These are phyloP conservation scores for Drosophila ustulata DNA, from an alignment of 2,888 invertebrate species.

Conservation along the genomic window DNA sequence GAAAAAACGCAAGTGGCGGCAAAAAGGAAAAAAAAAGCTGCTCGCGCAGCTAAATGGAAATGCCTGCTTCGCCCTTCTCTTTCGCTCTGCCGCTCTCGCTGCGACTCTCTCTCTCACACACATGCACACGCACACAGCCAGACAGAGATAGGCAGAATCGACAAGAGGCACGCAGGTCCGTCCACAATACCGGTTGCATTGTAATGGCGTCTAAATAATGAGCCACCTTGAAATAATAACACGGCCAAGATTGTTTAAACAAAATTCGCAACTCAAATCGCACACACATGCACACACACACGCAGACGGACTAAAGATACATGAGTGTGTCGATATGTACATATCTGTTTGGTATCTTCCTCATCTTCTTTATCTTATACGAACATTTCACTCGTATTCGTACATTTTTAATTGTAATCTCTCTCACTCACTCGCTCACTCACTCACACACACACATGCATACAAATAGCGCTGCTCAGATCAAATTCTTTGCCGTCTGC, in stretches of 20 bases:
- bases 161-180: constrained; percentile 40
- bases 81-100: constrained; percentile 13
- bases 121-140: constrained; percentile 2
- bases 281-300: constrained; percentile 33
- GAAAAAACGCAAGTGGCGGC: constrained; percentile 44
- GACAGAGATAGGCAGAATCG: constrained; percentile 28
- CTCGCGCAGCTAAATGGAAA: constrained; percentile 73
- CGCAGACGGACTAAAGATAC: constrained; percentile 25
- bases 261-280: constrained; percentile 49
- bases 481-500: constrained; percentile 73
- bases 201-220: constrained; percentile 78
- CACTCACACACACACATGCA: constrained; percentile 41
- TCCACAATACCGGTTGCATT: constrained; percentile 73
- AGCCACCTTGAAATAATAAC: constrained; percentile 72
- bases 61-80: constrained; percentile 46
- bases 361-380: constrained; percentile 73
- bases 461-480: constrained; percentile 68
- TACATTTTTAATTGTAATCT: constrained; percentile 68
- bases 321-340: constrained; percentile 18
- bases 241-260: constrained; percentile 78
- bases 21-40: constrained; percentile 53
- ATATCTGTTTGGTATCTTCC: constrained; percentile 57
- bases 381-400: constrained; percentile 66
- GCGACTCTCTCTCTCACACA: constrained; percentile 14
- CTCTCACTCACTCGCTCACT: constrained; percentile 48